Evolutionary conservation across 2,797 vertebrate species (phyloP).

Genomic region (Spea hammondii): DNA sequence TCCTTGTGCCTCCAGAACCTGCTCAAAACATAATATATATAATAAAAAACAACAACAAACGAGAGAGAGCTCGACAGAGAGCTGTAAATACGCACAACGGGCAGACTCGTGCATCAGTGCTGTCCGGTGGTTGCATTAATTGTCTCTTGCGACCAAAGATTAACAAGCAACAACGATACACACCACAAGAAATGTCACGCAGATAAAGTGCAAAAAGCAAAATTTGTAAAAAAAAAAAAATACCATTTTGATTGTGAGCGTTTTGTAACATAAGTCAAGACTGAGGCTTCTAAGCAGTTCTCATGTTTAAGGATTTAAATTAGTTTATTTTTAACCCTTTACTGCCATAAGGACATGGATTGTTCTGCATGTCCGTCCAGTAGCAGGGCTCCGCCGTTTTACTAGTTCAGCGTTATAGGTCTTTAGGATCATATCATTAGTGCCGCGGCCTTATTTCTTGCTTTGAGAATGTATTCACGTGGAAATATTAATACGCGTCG

Average conservation of each 20-base stretch:
- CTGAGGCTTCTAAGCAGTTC: constrained; percentile 69
- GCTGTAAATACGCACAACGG: constrained; percentile 63
- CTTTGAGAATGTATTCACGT: constrained; percentile 75
- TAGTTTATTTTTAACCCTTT: constrained; percentile 55
- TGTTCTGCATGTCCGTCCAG: constrained; percentile 56
- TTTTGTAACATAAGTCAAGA: constrained; percentile 67
- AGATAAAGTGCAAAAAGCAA: constrained; percentile 28
- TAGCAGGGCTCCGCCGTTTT: constrained; percentile 58
- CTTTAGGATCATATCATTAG: constrained; percentile 68
- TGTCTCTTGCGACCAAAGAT: constrained; percentile 77
- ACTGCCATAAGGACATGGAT: constrained; percentile 44
- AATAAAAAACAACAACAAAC: not conserved
- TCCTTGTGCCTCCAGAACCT: constrained; percentile 60
- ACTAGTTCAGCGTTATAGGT: constrained; percentile 68
- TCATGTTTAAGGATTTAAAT: constrained; percentile 59
- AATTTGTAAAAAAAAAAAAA: constrained; percentile 49
- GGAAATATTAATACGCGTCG: constrained; percentile 62
- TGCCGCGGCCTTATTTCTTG: constrained; percentile 76
- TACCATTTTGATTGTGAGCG: constrained; percentile 65
- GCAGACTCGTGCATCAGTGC: constrained; percentile 59
- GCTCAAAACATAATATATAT: not conserved
- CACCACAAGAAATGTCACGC: constrained; percentile 58
- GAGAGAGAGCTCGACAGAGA: constrained; percentile 16
- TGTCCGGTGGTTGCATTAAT: constrained; percentile 60
- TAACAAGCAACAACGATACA: constrained; percentile 69